Conservation (phyloP, 2,113 vertebrate species). For the Boulengeromyrus knoepffleri region DNA sequence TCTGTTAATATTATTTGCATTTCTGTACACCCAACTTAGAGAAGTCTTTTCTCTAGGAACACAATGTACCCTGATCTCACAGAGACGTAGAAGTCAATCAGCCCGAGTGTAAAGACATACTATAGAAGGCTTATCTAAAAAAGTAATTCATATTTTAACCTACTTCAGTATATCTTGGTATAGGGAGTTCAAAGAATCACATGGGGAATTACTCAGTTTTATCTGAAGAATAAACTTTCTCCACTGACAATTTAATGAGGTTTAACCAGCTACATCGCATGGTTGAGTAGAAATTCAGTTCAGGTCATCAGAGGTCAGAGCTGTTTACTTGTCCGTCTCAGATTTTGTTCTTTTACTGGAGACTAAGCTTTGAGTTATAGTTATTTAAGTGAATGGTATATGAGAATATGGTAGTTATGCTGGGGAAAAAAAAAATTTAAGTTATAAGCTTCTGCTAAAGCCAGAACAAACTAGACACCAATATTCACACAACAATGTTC, state of each 20-base stretch:
- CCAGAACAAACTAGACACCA: neutral
- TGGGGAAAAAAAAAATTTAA: neutral
- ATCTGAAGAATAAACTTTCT: neutral
- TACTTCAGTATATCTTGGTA: neutral
- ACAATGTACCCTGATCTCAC: neutral
- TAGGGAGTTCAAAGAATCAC: neutral
- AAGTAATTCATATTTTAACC: neutral
- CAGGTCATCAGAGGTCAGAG: neutral
- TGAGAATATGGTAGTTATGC: neutral
- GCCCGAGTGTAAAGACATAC: neutral
- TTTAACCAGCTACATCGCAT: neutral
- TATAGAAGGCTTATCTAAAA: neutral
- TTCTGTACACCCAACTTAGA: neutral
- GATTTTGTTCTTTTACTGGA: neutral
- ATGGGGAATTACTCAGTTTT: neutral
- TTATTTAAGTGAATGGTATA: neutral
- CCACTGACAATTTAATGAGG: constrained; percentile 1
- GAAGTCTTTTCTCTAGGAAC: neutral
- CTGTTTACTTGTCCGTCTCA: neutral
- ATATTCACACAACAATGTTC: neutral
- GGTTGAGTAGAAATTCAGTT: neutral
- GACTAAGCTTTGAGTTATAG: neutral
- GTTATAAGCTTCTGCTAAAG: neutral
- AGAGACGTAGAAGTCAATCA: neutral
- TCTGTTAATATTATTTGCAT: neutral